phyloP scores from a whole-genome alignment of 1,140 invertebrate genomes.

The Aphelinus atriplicis region DNA sequence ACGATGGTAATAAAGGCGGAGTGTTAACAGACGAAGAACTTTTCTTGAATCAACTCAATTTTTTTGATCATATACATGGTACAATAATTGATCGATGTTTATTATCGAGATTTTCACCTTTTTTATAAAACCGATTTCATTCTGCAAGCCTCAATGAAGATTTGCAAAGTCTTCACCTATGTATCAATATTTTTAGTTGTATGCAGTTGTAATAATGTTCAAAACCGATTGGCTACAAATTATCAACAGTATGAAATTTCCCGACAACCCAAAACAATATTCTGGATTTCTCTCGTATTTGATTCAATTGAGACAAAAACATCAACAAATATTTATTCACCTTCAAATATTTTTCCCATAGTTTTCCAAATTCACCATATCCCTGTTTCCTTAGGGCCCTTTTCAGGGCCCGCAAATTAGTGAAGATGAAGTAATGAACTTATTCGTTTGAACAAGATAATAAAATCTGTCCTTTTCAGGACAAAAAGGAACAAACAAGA shows the following conservation, averaged over 20 bases:
- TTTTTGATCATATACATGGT: constrained; percentile 2
- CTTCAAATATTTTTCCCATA: constrained; percentile 21
- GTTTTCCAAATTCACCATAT: constrained; percentile 36
- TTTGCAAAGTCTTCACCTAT: too few relatives aligned
- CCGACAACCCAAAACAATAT: too few relatives aligned
- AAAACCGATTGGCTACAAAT: too few relatives aligned
- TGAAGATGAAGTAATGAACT: constrained; percentile 46
- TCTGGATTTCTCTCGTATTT: too few relatives aligned
- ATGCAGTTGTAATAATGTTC: too few relatives aligned
- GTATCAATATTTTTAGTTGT: too few relatives aligned
- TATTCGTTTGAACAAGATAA: constrained; percentile 39
- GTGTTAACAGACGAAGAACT: not conserved
- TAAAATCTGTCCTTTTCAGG: constrained; percentile 54
- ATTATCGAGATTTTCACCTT: constrained; percentile 4
- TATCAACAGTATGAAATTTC: too few relatives aligned
- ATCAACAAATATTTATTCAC: too few relatives aligned
- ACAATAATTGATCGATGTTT: constrained; percentile 7
- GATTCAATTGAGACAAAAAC: too few relatives aligned
- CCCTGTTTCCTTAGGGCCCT: constrained; percentile 59
- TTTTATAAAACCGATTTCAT: not conserved
- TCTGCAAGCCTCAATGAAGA: too few relatives aligned
- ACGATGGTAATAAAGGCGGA: too few relatives aligned
- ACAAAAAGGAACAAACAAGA: constrained; percentile 34
- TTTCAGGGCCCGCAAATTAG: constrained; percentile 62
- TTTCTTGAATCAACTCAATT: constrained; percentile 2